phyloP scores from a whole-genome alignment of 2,797 vertebrate species.

The Bradypus variegatus region DNA sequence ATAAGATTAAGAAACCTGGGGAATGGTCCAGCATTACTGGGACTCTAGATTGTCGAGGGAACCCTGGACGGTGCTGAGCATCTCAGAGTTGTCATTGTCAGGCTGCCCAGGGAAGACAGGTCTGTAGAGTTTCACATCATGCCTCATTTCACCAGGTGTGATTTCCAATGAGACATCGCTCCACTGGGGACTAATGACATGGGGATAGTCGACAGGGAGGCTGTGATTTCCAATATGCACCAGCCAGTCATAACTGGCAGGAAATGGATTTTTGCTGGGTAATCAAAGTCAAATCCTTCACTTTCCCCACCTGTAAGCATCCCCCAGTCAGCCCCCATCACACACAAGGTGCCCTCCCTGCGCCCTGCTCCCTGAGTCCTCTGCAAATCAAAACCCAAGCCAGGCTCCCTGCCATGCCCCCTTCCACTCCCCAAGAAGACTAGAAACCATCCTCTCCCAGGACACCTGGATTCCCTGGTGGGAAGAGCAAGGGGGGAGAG shows the following conservation, averaged over 20 bases:
- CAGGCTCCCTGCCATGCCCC: not conserved
- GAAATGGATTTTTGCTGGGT: slow-evolving; percentile 58
- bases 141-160: slow-evolving; percentile 34
- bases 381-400: not conserved
- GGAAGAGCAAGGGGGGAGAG: too few species aligned
- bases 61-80: not conserved
- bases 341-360: not conserved
- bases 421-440: not conserved
- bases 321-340: not conserved
- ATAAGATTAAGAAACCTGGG: not conserved
- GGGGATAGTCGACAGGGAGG: not conserved
- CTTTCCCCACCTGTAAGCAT: not conserved
- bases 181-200: slow-evolving; percentile 49
- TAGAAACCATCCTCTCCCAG: not conserved
- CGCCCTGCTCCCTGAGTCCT: not conserved
- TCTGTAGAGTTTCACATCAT: not conserved
- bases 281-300: slow-evolving; percentile 49
- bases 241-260: slow-evolving; percentile 46
- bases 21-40: not conserved
- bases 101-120: not conserved
- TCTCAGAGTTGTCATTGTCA: not conserved
- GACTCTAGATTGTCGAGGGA: not conserved
- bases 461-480: not conserved
- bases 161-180: slow-evolving; percentile 52
- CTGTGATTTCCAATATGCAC: slow-evolving; percentile 50